phyloP scores from a whole-genome alignment of 2,797 vertebrate species.

The Petrocephalus schoutedeni region DNA sequence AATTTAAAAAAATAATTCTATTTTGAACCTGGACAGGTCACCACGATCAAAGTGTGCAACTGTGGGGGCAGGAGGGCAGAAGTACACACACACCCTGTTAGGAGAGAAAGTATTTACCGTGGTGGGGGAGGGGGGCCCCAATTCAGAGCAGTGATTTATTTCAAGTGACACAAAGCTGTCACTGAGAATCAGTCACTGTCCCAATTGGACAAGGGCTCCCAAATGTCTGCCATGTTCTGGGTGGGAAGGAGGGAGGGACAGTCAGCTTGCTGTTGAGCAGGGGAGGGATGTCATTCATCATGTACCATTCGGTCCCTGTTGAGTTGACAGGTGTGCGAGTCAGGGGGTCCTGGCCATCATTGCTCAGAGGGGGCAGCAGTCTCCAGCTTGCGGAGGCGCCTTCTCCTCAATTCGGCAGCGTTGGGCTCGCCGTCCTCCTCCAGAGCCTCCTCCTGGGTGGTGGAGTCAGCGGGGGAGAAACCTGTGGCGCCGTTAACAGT shows the following conservation, averaged over 20 bases:
- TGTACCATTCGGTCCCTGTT: neutral
- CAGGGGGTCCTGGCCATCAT: conserved; percentile 49
- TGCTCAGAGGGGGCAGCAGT: conserved; percentile 62
- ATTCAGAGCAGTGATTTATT: neutral
- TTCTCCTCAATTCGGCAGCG: conserved; percentile 73
- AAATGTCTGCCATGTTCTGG: conserved; percentile 6
- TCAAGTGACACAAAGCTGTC: neutral
- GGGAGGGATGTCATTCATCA: conserved; percentile 24
- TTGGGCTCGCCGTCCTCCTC: conserved; percentile 68
- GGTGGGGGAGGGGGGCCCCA: neutral
- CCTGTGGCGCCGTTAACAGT: conserved; percentile 46
- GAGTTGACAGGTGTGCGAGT: neutral
- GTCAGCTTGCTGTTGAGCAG: neutral
- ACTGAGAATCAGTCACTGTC: neutral
- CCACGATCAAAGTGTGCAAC: neutral
- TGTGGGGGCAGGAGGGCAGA: neutral
- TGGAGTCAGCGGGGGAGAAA: conserved; percentile 49
- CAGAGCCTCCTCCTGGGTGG: conserved; percentile 47
- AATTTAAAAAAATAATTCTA: conserved; percentile 11
- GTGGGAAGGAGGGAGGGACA: conserved; percentile 21
- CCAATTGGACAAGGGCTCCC: neutral
- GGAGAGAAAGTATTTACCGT: neutral
- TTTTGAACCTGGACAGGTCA: neutral
- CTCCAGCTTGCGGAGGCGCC: conserved; percentile 84
- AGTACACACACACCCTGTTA: neutral